Conservation (phyloP, 2,888 invertebrate genomes). For the Ctenicera cuprea region DNA sequence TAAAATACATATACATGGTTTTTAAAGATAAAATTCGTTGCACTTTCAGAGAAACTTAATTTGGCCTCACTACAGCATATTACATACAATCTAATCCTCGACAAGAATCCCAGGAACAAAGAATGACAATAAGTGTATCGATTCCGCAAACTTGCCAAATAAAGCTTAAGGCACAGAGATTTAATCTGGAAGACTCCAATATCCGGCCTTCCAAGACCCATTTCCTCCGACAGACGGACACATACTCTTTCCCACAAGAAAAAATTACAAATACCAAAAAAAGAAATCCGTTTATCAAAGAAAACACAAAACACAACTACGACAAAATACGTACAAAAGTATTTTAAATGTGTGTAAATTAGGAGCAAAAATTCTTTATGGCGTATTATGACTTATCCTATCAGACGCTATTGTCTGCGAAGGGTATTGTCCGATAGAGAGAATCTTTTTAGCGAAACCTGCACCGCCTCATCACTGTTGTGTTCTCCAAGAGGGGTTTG, state of each 20-base stretch:
- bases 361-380: background rate
- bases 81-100: background rate
- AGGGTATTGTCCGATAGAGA: slow-evolving; percentile 42
- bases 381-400: slow-evolving; percentile 1
- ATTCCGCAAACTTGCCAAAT: slow-evolving; percentile 22
- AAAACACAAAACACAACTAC: no score
- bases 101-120: slow-evolving; percentile 16
- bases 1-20: no score
- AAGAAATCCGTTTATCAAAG: no score
- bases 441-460: slow-evolving; percentile 5
- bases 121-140: slow-evolving; percentile 17
- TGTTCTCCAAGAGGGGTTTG: slow-evolving; percentile 26
- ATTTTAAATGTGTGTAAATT: background rate
- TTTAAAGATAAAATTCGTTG: no score
- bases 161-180: slow-evolving; percentile 24
- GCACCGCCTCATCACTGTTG: slow-evolving; percentile 29
- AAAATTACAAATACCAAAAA: background rate
- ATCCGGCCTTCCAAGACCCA: slow-evolving; percentile 20
- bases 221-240: slow-evolving; percentile 9
- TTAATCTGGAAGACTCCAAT: slow-evolving; percentile 21
- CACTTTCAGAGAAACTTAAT: no score
- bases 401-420: slow-evolving; percentile 28
- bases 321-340: background rate
- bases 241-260: background rate
- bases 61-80: background rate